Evolutionary conservation across 2,797 vertebrate genomes (phyloP), one percentile per base, ranked within the genome.

Genomic region (Acrossocheilus fasciatus): DNA sequence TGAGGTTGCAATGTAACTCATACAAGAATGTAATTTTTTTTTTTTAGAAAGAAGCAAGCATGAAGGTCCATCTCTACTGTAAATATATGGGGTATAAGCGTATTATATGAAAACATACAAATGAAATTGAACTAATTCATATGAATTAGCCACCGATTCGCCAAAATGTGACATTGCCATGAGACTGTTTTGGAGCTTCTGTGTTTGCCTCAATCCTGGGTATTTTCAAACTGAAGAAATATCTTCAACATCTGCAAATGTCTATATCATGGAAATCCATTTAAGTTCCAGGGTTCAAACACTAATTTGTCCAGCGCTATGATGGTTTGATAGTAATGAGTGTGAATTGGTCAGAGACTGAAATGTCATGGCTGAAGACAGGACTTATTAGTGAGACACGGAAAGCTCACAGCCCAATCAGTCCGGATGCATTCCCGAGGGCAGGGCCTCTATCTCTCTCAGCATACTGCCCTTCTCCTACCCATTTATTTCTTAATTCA

Each of bases 371-470:
- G 76, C 57, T 52, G 77, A 86, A 73, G 83, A 86, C 68, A 70
- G 64, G 26, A 64, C 34, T 79, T 72, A 68, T 73, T 83, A 64
- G 92, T 92, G 89, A 92, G 91, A 91, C 11, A 20, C 6, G 54
- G 18, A 81, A 64, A 69, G 39, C 91, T 91, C 91, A 92, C 88
- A 89, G 83, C 87, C 90, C 88, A 81, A 86, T 91, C 80, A 83
- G 54, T 74, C 86, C 45, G 39, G 68, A 52, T 59, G 66, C 68
- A 81, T 80, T 50, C 76, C 84, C 17, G 3, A 34, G 84, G 57
- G 69, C 41, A 69, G 2, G 39, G 62, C 74, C 76, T 79, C 68
- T 41, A 73, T 80, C 41, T 86, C 26, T 54, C 62, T 17, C 79
- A n/a, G 66, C 83, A 82, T 45, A 70, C 77, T 69, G 34, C 62